A percentile compares a stretch with the other conserved stretches of the same genome.
phyloP scores from a whole-genome alignment of 2,888 invertebrate species.

The Polyommatus icarus region DNA sequence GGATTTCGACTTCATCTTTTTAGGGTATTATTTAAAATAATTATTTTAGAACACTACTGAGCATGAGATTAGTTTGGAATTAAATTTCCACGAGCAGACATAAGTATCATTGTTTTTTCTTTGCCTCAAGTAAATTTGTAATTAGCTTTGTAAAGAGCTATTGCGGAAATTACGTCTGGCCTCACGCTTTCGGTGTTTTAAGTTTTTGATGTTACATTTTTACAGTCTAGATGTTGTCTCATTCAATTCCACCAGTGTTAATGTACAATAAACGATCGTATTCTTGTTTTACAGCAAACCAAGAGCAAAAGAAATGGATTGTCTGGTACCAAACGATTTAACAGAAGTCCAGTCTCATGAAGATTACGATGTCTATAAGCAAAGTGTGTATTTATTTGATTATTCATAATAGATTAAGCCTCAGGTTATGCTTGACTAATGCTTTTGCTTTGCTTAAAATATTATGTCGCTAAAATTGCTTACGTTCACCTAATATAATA shows the following conservation, averaged over 20 bases:
- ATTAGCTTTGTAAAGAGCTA: not conserved
- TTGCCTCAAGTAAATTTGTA: not conserved
- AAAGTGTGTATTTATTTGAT: constrained; percentile 23
- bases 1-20: constrained; percentile 18
- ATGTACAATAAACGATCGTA: not conserved
- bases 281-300: constrained; percentile 9
- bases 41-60: not conserved
- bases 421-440: not conserved
- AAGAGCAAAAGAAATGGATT: constrained; percentile 3
- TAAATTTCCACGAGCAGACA: not conserved
- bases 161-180: not conserved
- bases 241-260: not conserved
- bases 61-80: constrained; percentile 1
- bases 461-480: not conserved
- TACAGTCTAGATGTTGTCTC: not conserved
- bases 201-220: not conserved
- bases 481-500: not conserved
- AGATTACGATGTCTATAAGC: constrained; percentile 21
- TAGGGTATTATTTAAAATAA: constrained; percentile 12
- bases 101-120: not conserved
- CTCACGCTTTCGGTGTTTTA: constrained; percentile 6
- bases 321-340: constrained; percentile 2
- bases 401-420: not conserved
- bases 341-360: not conserved
- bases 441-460: not conserved